These are phyloP conservation scores for Epicampocera succincta DNA, from an alignment of 2,888 invertebrate genomes.

Conservation along the genomic window DNA sequence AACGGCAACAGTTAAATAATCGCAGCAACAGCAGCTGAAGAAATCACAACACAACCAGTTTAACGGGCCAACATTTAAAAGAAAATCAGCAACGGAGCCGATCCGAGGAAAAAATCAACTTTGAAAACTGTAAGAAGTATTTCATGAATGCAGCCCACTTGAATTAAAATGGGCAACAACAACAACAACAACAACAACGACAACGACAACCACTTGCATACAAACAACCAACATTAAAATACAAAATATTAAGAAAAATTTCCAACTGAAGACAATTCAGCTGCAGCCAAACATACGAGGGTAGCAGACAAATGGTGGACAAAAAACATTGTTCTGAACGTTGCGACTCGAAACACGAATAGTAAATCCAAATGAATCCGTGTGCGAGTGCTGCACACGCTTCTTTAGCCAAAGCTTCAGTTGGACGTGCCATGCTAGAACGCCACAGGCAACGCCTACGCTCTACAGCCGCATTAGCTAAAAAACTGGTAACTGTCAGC, in stretches of 20 bases:
- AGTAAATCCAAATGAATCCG: too few relatives aligned
- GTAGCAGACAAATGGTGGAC: background rate
- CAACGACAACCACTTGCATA: background rate
- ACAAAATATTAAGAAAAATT: constrained; percentile 38
- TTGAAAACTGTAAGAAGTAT: constrained; percentile 66
- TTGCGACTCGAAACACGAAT: too few relatives aligned
- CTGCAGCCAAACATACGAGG: constrained; percentile 41
- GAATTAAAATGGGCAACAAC: constrained; percentile 47
- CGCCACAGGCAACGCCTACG: too few relatives aligned
- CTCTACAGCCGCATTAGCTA: too few relatives aligned
- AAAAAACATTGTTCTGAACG: background rate
- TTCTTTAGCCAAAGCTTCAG: too few relatives aligned
- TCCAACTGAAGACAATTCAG: constrained; percentile 47
- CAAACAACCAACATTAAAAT: constrained; percentile 40
- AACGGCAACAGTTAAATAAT: constrained; percentile 15
- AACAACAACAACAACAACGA: constrained; percentile 10
- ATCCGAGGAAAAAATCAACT: constrained; percentile 64
- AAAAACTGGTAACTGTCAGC: too few relatives aligned
- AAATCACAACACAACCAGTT: constrained; percentile 64
- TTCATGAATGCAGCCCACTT: constrained; percentile 69
- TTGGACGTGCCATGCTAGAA: too few relatives aligned
- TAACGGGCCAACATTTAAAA: constrained; percentile 58
- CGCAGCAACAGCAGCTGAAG: constrained; percentile 34
- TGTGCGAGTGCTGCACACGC: too few relatives aligned
- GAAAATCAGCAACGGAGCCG: constrained; percentile 53